phyloP scores from a whole-genome alignment of 1,140 invertebrate species.

The Saccostrea glomerata region DNA sequence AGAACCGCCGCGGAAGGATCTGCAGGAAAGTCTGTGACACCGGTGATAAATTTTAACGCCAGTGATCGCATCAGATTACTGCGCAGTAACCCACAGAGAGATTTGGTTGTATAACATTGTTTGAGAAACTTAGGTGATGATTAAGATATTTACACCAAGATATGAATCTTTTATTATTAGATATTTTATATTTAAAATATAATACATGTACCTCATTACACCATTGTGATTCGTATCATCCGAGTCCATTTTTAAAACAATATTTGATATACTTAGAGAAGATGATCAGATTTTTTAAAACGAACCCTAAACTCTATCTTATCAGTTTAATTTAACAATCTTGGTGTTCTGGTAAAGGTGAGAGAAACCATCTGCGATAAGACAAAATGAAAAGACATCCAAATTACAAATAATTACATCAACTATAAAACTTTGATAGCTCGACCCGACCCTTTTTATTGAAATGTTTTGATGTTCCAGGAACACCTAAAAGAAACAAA shows the following conservation, averaged over 20 bases:
- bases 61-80: too few relatives aligned
- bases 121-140: too few relatives aligned
- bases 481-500: neutral
- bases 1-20: neutral
- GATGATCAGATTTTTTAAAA: too few relatives aligned
- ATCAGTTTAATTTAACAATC: neutral
- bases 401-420: slow-evolving; percentile 35
- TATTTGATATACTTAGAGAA: too few relatives aligned
- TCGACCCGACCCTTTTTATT: slow-evolving; percentile 5
- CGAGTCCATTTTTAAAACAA: too few relatives aligned
- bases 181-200: too few relatives aligned
- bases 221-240: too few relatives aligned
- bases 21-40: neutral
- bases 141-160: too few relatives aligned
- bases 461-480: slow-evolving; percentile 24
- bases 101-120: too few relatives aligned
- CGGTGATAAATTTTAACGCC: neutral
- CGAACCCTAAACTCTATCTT: neutral
- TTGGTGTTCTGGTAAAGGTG: slow-evolving; percentile 25
- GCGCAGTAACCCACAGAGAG: too few relatives aligned
- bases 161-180: too few relatives aligned
- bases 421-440: slow-evolving; percentile 23
- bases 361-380: slow-evolving; percentile 24
- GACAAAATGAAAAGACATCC: neutral
- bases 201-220: too few relatives aligned